Base-by-base conservation (phyloP, 2,797 vertebrate genomes). In the Chloroceryle amazona region DNA sequence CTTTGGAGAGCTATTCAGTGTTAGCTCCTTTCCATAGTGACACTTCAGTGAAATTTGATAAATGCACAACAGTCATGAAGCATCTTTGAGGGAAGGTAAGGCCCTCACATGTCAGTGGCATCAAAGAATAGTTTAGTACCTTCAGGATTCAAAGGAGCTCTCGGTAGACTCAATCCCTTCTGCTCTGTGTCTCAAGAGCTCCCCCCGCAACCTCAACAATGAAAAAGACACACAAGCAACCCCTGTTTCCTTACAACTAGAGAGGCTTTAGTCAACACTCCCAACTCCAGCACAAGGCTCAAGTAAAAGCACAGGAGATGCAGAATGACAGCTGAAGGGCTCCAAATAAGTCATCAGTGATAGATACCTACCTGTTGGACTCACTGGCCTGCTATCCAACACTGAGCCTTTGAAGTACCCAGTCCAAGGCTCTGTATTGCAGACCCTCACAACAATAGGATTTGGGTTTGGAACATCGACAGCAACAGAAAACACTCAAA, bases 71-170 rank as follows among this genome's bases (percentile, higher is more conserved):
- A 3, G 20, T 61, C 46, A 63, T 17, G 52, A 85, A 85, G 70
- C 13, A 58, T 31, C 37, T 84, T n/a, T 62, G 66, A 84, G 39
- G 14, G 37, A 6, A 85, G 25, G 13, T 37, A 61, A 74, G 26
- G 25, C 22, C 29, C 21, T 66, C 2, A 1, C 5, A 14, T 31
- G 26, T 0, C 0, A 60, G 14, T 6, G 5, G 13, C 58, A 49
- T 6, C 81, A 88, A 44, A 67, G 33, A 47, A 73, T 0, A 9
- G 13, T 25, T 73, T 33, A 41, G 35, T 67, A 71, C 4, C 10
- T 26, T 78, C 3, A 5, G 33, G 17, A 58, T 81, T 33, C 66
- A 46, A 67, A 68, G 22, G 11, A 70, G 12, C 11, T 83, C 57
- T 63, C 61, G 42, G 7, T 44, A 51, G 29, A 51, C 22, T 74